phyloP scores from a whole-genome alignment of 2,113 vertebrate genomes.

The Craseonycteris thonglongyai region DNA sequence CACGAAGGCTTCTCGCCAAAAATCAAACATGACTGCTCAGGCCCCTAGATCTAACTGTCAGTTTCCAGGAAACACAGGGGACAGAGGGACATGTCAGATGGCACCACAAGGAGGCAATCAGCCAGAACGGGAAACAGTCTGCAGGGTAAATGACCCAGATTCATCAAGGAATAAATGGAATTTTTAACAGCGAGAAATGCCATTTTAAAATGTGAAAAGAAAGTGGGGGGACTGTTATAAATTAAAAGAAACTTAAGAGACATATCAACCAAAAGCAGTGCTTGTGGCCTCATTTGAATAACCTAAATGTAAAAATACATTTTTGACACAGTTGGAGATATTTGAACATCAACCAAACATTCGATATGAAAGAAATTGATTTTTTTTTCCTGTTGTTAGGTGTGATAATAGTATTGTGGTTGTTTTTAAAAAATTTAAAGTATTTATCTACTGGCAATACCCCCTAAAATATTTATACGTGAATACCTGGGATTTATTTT shows the following conservation, averaged over 20 bases:
- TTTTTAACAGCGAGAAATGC: neutral
- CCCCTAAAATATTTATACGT: neutral
- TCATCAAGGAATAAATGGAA: neutral
- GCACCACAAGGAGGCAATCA: neutral
- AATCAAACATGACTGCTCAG: neutral
- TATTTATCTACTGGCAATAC: neutral
- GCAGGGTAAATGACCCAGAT: neutral
- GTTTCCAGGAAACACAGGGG: conserved; percentile 43
- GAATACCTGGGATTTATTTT: conserved; percentile 16
- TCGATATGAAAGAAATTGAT: neutral
- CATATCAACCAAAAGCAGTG: neutral
- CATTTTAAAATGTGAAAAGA: neutral
- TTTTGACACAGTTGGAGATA: neutral
- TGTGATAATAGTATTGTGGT: neutral
- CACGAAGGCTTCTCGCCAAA: neutral
- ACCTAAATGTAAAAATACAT: neutral
- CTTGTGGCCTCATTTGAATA: neutral
- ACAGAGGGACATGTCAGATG: neutral
- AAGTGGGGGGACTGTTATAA: neutral
- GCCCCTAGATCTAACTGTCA: neutral
- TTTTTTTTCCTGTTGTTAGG: neutral
- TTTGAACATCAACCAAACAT: neutral
- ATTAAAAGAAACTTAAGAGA: neutral
- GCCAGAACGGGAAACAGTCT: neutral
- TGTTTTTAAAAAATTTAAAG: neutral